Evolutionary conservation across 2,797 vertebrate species (phyloP).

Genomic region (Orestias chungarensis): DNA sequence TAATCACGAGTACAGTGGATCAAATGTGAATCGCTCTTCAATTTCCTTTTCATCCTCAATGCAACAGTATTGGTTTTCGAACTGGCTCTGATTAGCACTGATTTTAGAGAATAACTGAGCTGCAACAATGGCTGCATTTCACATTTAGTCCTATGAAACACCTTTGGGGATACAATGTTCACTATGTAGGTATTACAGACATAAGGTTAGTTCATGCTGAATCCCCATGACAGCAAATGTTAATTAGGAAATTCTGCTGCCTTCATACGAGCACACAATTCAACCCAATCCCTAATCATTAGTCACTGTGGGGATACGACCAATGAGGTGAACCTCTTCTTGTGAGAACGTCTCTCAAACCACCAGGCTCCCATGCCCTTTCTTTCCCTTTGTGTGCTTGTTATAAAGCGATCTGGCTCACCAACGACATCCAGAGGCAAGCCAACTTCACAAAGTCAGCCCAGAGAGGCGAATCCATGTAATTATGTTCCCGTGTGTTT

Average conservation of each 20-base stretch:
- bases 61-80: background rate
- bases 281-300: background rate
- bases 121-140: background rate
- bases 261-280: conserved; percentile 11
- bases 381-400: background rate
- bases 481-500: conserved; percentile 32
- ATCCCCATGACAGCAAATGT: conserved; percentile 26
- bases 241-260: conserved; percentile 27
- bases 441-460: conserved; percentile 26
- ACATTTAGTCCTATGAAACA: background rate
- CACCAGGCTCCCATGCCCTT: conserved; percentile 5
- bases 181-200: background rate
- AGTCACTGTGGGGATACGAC: conserved; percentile 7
- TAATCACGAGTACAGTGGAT: too few species aligned
- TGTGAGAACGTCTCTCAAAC: conserved; percentile 24
- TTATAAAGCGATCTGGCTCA: conserved; percentile 21
- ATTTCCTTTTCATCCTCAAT: background rate
- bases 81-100: background rate
- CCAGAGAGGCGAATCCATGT: conserved; percentile 28
- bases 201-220: background rate
- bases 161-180: background rate
- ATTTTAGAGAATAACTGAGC: background rate
- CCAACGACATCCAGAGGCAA: conserved; percentile 26
- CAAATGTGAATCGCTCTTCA: background rate
- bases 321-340: background rate